Evolutionary conservation across 92 coral and sea anemone species (phyloP).

Genomic region (Parazoanthus swiftii): DNA sequence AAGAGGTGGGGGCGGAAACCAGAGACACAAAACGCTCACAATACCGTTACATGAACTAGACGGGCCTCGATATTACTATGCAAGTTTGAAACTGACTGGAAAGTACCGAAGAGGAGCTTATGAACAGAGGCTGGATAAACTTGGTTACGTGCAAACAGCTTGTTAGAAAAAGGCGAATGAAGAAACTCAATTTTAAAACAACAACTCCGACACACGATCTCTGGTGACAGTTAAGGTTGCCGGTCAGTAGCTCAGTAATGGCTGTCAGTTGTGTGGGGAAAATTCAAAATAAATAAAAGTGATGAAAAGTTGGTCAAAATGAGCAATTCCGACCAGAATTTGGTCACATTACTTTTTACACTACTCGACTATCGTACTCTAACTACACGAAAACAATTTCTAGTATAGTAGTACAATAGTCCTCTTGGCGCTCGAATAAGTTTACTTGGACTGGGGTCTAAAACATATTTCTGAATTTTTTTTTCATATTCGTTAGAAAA

Average conservation of each 20-base stretch:
- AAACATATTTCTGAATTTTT: neutral
- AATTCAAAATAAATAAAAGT: neutral
- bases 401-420: neutral
- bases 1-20: conserved; percentile 5
- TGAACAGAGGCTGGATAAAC: neutral
- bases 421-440: neutral
- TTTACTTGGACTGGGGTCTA: neutral
- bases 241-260: too few relatives aligned
- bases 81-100: neutral
- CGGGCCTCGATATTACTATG: neutral
- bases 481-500: neutral
- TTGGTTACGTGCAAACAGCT: neutral
- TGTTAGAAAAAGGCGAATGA: neutral
- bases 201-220: neutral
- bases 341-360: neutral
- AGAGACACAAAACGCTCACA: conserved; percentile 4
- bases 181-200: neutral
- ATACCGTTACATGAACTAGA: conserved; percentile 27
- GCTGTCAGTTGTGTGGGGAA: neutral
- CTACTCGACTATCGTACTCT: too few relatives aligned
- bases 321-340: neutral
- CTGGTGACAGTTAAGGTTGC: neutral
- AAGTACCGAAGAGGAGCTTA: neutral
- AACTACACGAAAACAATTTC: neutral
- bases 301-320: neutral